phyloP scores from a whole-genome alignment of 2,888 invertebrate species.

The Agrotis puta region DNA sequence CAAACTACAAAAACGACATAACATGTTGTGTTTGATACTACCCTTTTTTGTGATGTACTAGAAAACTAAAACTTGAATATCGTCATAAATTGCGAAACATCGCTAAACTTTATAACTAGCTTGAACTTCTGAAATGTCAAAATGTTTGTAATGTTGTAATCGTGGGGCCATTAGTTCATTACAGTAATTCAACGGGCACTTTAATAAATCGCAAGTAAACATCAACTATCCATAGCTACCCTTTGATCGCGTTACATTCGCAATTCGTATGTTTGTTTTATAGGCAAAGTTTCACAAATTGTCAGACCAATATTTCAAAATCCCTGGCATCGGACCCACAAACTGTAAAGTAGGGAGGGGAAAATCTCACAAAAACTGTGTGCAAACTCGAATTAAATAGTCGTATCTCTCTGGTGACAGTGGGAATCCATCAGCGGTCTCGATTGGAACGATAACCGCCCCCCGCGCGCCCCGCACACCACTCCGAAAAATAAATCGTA shows the following conservation, averaged over 20 bases:
- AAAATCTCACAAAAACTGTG: slow-evolving; percentile 82
- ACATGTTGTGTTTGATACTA: slow-evolving; percentile 78
- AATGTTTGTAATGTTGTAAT: slow-evolving; percentile 24
- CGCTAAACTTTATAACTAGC: slow-evolving; percentile 27
- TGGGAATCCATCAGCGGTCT: slow-evolving; percentile 85
- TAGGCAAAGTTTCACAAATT: slow-evolving; percentile 57
- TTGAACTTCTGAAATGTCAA: slow-evolving; percentile 41
- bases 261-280: slow-evolving; percentile 43
- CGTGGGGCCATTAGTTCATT: slow-evolving; percentile 12
- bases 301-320: slow-evolving; percentile 72
- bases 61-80: slow-evolving; percentile 44
- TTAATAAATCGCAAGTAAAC: slow-evolving; percentile 42
- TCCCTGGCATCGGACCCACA: slow-evolving; percentile 64
- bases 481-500: slow-evolving; percentile 79
- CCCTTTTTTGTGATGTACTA: slow-evolving; percentile 69
- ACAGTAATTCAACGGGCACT: slow-evolving; percentile 26
- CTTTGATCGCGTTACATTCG: slow-evolving; percentile 14
- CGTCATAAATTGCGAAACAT: slow-evolving; percentile 38
- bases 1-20: slow-evolving; percentile 84
- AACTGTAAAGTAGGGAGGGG: slow-evolving; percentile 73
- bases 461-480: slow-evolving; percentile 57
- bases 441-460: slow-evolving; percentile 80
- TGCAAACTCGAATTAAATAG: slow-evolving; percentile 87
- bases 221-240: slow-evolving; percentile 1
- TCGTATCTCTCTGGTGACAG: slow-evolving; percentile 84